A percentile compares a stretch with the other conserved stretches of the same genome.
phyloP scores from a whole-genome alignment of 92 coral and sea anemone species.

The Paramuricea clavata region DNA sequence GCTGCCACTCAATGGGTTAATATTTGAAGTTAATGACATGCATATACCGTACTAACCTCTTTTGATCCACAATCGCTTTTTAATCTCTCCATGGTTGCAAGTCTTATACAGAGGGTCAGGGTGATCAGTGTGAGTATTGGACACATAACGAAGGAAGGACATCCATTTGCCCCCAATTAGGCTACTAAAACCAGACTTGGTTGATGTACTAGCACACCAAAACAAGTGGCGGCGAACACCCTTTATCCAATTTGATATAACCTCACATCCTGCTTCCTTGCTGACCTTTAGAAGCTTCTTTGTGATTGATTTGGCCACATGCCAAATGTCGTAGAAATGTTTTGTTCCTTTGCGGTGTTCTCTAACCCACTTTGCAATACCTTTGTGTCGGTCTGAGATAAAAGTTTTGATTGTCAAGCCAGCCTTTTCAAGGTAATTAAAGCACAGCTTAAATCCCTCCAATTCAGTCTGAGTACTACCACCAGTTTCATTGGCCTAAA shows the following conservation, averaged over 20 bases:
- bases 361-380: slow-evolving; percentile 49
- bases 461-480: slow-evolving; percentile 27
- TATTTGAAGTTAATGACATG: too few relatives aligned
- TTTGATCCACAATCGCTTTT: background rate
- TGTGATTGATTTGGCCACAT: slow-evolving; percentile 37
- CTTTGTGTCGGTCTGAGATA: slow-evolving; percentile 50
- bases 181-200: background rate
- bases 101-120: background rate
- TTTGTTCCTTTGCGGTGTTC: background rate
- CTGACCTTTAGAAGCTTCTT: slow-evolving; percentile 38
- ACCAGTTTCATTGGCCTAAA: slow-evolving; percentile 35
- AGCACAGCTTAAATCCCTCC: background rate
- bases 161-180: background rate
- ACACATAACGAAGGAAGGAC: background rate
- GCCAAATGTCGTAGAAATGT: slow-evolving; percentile 58
- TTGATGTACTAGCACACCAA: slow-evolving; percentile 13
- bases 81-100: background rate
- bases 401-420: too few relatives aligned
- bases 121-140: background rate
- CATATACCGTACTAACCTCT: too few relatives aligned
- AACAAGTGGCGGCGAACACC: background rate
- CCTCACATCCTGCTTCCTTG: background rate
- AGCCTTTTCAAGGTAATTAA: too few relatives aligned
- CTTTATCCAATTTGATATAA: slow-evolving; percentile 7
- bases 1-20: too few relatives aligned